Evolutionary conservation across 2,888 invertebrate genomes (phyloP).

Genomic region (Luperina nickerlii): DNA sequence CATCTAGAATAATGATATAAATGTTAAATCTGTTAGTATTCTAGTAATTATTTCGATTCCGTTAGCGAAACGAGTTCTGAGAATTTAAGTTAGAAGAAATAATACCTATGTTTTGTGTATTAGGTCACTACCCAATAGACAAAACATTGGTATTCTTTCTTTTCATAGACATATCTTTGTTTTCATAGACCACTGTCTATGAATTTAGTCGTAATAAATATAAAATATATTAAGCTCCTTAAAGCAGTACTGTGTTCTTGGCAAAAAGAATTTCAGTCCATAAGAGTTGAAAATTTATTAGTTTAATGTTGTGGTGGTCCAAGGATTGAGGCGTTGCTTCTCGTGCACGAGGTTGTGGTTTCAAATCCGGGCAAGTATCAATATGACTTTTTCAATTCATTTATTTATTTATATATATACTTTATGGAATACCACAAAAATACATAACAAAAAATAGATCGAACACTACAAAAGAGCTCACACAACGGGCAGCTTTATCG

Average conservation of each 20-base stretch:
- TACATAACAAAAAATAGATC: too few relatives aligned
- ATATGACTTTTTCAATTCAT: background rate
- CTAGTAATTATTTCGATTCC: conserved; percentile 50
- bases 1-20: conserved; percentile 21
- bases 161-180: too few relatives aligned
- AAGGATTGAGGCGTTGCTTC: background rate
- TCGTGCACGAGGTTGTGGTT: background rate
- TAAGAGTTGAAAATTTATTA: background rate
- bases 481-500: too few relatives aligned
- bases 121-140: too few relatives aligned
- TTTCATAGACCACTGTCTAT: too few relatives aligned
- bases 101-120: background rate
- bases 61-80: conserved; percentile 50
- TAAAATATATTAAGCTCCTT: too few relatives aligned
- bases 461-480: too few relatives aligned
- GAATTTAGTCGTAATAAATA: background rate
- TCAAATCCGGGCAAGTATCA: background rate
- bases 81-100: conserved; percentile 7
- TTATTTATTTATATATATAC: too few relatives aligned
- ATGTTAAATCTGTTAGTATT: conserved; percentile 32
- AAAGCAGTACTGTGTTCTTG: background rate
- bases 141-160: too few relatives aligned
- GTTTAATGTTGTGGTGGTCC: background rate
- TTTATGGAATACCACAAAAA: too few relatives aligned
- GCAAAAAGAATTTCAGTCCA: background rate